These are phyloP conservation scores for Rugalucina vietnamica DNA, from an alignment of 2,888 invertebrate genomes.

Conservation along the genomic window DNA sequence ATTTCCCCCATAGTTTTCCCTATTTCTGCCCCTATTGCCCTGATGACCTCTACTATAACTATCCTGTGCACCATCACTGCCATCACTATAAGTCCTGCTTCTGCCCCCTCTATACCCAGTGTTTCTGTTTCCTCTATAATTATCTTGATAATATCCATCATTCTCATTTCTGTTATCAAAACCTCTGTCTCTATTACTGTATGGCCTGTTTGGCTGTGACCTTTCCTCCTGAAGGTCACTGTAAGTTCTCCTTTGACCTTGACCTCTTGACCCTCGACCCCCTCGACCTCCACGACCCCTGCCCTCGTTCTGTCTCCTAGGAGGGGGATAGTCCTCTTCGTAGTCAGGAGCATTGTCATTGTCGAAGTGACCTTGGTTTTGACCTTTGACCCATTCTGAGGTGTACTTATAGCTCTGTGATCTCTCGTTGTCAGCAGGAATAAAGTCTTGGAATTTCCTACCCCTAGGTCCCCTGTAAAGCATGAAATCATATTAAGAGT, in stretches of 20 bases:
- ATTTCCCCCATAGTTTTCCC: background rate
- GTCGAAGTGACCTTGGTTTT: constrained; percentile 1
- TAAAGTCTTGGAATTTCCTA: constrained; percentile 56
- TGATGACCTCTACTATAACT: background rate
- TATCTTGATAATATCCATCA: constrained; percentile 2
- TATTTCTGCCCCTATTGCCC: constrained; percentile 1
- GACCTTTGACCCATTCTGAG: constrained; percentile 18
- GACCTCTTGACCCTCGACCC: background rate
- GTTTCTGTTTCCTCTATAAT: background rate
- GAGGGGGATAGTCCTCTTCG: constrained; percentile 13
- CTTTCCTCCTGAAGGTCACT: constrained; percentile 42
- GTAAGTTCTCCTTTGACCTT: constrained; percentile 31
- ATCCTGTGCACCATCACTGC: background rate
- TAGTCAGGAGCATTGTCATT: background rate
- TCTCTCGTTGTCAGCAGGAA: constrained; percentile 32
- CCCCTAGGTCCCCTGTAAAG: constrained; percentile 33
- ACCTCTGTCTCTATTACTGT: background rate
- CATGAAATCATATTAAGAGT: background rate
- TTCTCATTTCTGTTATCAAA: constrained; percentile 1
- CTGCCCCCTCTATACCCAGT: background rate
- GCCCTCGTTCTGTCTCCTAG: constrained; percentile 23
- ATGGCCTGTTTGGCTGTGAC: constrained; percentile 15
- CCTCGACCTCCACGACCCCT: constrained; percentile 34
- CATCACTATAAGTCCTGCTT: background rate
- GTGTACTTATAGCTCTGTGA: constrained; percentile 7